Conservation (phyloP, 2,888 invertebrate species). For the Orthosia cruda region DNA sequence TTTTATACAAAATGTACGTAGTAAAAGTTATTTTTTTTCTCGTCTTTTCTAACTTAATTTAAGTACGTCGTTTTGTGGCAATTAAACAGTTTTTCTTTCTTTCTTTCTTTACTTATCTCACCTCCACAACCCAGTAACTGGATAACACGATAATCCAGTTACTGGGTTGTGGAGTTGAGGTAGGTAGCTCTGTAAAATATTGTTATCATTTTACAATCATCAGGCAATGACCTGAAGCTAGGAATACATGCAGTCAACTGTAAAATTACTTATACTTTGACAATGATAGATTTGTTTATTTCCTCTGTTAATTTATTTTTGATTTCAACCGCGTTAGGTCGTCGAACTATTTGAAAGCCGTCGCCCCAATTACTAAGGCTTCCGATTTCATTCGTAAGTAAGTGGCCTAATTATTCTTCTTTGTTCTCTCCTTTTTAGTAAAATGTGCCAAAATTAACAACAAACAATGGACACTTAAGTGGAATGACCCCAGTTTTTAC, state of each 20-base stretch:
- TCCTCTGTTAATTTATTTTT: slow-evolving; percentile 13
- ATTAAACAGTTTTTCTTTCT: too few relatives aligned
- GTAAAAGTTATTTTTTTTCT: too few relatives aligned
- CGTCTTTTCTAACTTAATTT: too few relatives aligned
- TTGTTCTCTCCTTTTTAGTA: slow-evolving; percentile 34
- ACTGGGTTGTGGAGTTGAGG: too few relatives aligned
- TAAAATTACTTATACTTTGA: slow-evolving; percentile 3
- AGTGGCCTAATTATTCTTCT: slow-evolving; percentile 19
- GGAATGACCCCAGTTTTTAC: slow-evolving; percentile 13
- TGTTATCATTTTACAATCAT: neutral
- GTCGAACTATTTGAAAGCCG: slow-evolving; percentile 29
- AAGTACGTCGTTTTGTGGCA: too few relatives aligned
- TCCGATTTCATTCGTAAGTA: slow-evolving; percentile 13
- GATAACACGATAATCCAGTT: too few relatives aligned
- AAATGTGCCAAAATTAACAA: slow-evolving; percentile 9
- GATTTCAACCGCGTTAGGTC: slow-evolving; percentile 17
- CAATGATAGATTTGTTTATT: slow-evolving; percentile 25
- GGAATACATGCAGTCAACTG: slow-evolving; percentile 1
- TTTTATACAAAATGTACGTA: too few relatives aligned
- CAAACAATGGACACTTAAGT: slow-evolving; percentile 29
- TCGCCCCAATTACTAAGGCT: neutral
- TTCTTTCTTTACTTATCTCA: too few relatives aligned
- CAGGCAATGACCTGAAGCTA: neutral
- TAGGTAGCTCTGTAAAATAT: too few relatives aligned
- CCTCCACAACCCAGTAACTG: too few relatives aligned